Conservation (phyloP, 2,113 vertebrate species). For the Lanius collurio region DNA sequence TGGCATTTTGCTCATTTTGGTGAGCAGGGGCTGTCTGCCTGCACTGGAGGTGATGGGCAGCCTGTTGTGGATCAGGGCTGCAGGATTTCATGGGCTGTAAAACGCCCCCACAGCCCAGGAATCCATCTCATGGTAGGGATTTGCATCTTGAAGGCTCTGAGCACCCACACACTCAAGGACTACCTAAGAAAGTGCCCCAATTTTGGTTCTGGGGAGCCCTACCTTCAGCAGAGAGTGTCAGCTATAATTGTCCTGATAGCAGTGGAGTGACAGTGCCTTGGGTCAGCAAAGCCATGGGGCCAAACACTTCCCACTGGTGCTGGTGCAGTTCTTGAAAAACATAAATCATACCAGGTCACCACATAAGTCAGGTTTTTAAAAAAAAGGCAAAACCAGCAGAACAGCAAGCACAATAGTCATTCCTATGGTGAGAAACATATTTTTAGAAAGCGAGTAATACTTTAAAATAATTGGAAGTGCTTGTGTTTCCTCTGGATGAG, state of each 20-base stretch:
- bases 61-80: neutral
- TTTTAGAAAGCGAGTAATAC: slow-evolving; percentile 51
- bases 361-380: neutral
- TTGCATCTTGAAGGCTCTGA: neutral
- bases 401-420: slow-evolving; percentile 26
- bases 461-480: slow-evolving; percentile 61
- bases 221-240: neutral
- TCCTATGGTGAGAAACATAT: slow-evolving; percentile 52
- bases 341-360: slow-evolving; percentile 43
- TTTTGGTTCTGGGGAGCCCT: neutral
- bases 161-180: neutral
- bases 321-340: slow-evolving; percentile 29
- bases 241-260: neutral
- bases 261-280: neutral
- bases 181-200: neutral
- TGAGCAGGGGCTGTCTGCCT: neutral
- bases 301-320: neutral
- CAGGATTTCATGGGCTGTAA: neutral
- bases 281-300: neutral
- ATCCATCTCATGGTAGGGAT: rapidly evolving
- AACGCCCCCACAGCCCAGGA: neutral
- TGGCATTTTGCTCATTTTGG: neutral
- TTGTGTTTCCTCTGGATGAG: slow-evolving; percentile 53
- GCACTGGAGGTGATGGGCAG: neutral
- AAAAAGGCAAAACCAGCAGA: neutral